phyloP scores from a whole-genome alignment of 2,888 invertebrate species.

The Sericinus montela region DNA sequence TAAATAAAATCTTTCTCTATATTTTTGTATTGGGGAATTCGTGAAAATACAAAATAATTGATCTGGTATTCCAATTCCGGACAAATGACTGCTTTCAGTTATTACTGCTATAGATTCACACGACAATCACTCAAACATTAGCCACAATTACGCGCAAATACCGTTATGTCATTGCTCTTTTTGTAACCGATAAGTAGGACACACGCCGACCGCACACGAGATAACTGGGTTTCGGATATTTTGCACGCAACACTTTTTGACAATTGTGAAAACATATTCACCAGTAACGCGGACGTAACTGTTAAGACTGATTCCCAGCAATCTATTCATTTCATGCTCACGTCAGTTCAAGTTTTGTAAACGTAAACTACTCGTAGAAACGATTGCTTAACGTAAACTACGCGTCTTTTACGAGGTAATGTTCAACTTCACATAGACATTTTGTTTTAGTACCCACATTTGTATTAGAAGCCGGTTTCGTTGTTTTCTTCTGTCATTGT shows the following conservation, averaged over 20 bases:
- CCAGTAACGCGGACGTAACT: conserved; percentile 5
- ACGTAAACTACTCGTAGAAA: background rate
- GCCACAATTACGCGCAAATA: background rate
- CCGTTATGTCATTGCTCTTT: conserved; percentile 1
- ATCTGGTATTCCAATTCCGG: too few species aligned
- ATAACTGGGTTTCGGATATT: conserved; percentile 5
- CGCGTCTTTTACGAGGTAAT: background rate
- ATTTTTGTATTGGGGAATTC: too few species aligned
- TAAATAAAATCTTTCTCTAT: too few species aligned
- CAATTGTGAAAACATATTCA: conserved; percentile 3
- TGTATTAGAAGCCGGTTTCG: too few species aligned
- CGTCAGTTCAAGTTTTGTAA: background rate
- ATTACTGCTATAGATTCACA: too few species aligned
- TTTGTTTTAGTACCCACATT: too few species aligned
- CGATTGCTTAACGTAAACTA: background rate
- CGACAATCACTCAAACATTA: too few species aligned
- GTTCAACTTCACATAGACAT: background rate
- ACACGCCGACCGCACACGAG: background rate
- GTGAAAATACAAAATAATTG: too few species aligned
- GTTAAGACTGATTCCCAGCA: conserved; percentile 1
- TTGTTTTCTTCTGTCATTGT: too few species aligned
- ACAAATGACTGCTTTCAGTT: too few species aligned
- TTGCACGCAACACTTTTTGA: conserved; percentile 6
- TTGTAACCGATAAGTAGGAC: conserved; percentile 6
- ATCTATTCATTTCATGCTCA: conserved; percentile 1